Conservation (phyloP, 2,888 invertebrate species). For the Cephonodes hylas region DNA sequence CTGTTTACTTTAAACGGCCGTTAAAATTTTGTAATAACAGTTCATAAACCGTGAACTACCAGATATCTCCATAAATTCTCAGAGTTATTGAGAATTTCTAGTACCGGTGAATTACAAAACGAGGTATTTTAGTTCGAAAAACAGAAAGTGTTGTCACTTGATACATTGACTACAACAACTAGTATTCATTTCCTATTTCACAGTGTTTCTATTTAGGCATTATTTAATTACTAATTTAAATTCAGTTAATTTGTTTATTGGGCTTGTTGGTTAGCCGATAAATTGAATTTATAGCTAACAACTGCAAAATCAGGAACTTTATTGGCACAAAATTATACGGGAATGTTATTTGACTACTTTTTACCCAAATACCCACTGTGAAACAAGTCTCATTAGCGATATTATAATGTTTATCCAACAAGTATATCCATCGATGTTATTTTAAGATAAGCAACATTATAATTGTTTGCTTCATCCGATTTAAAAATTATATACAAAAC, state of each 20-base stretch:
- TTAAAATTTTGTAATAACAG: conserved; percentile 27
- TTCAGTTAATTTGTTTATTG: not conserved
- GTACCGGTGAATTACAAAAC: not conserved
- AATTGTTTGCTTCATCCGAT: no score
- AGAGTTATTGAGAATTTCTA: not conserved
- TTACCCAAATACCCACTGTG: no score
- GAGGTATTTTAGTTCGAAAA: no score
- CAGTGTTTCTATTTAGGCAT: not conserved
- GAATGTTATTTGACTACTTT: no score
- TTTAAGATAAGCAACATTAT: no score
- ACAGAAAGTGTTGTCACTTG: not conserved
- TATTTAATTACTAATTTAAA: not conserved
- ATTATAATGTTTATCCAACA: no score
- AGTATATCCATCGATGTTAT: no score
- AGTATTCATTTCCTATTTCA: not conserved
- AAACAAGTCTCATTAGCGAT: no score
- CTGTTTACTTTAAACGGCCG: conserved; percentile 28
- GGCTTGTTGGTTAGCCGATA: not conserved
- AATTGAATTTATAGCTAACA: not conserved
- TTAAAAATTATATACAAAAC: no score
- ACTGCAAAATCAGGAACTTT: no score
- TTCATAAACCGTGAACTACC: conserved; percentile 2
- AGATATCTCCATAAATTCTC: not conserved
- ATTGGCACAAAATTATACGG: no score
- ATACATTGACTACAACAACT: not conserved